phyloP scores from a whole-genome alignment of 1,140 invertebrate species.

The Calosoma granatense region DNA sequence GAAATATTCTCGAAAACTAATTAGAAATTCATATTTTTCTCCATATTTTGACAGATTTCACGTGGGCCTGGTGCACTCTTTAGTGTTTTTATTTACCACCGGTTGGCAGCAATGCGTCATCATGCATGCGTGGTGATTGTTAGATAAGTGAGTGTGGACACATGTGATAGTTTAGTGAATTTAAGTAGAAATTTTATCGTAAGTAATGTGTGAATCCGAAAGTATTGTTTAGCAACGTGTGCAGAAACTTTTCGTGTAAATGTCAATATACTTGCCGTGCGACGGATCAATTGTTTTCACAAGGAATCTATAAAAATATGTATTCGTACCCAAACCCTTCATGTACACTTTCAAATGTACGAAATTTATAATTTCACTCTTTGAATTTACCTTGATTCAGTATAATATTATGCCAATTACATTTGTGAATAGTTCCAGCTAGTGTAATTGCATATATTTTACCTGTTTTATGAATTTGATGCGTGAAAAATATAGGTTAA shows the following conservation, averaged over 20 bases:
- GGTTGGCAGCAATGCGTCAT: not conserved
- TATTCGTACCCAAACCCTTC: not conserved
- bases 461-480: not conserved
- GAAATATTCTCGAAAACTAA: too few species aligned
- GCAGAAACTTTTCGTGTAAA: not conserved
- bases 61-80: too few species aligned
- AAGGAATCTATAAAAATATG: not conserved
- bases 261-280: not conserved
- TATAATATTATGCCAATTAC: not conserved
- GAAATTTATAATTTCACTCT: not conserved
- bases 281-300: not conserved
- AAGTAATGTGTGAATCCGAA: slow-evolving; percentile 1
- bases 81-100: not conserved
- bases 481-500: not conserved
- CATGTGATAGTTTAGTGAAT: slow-evolving; percentile 6
- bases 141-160: slow-evolving; percentile 7
- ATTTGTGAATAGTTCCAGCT: not conserved
- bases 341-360: not conserved
- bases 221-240: not conserved
- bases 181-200: not conserved
- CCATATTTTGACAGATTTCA: too few species aligned
- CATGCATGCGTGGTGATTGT: slow-evolving; percentile 7
- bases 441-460: not conserved
- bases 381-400: not conserved
- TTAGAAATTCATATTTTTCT: too few species aligned